Conservation (phyloP, 2,888 invertebrate genomes). For the Caenorhabditis zanzibari region DNA sequence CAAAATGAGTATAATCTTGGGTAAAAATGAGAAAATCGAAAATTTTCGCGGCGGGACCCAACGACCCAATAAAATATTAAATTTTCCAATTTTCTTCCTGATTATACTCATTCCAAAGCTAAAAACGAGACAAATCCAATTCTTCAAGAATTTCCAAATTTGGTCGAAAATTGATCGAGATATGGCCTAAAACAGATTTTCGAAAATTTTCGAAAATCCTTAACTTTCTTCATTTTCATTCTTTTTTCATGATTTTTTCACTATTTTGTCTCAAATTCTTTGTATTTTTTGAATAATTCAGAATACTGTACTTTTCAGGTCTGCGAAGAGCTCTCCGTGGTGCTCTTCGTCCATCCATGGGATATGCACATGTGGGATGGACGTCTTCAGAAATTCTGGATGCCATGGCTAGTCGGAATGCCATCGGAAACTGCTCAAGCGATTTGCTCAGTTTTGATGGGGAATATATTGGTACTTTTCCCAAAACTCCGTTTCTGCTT, state of each 20-base stretch:
- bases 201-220: background rate
- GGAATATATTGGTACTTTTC: constrained; percentile 85
- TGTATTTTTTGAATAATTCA: too few relatives aligned
- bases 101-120: constrained; percentile 8
- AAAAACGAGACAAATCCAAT: background rate
- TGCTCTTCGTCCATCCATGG: constrained; percentile 87
- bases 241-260: too few relatives aligned
- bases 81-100: background rate
- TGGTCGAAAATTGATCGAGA: background rate
- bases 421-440: constrained; percentile 86
- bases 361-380: constrained; percentile 86
- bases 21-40: too few relatives aligned
- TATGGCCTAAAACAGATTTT: background rate
- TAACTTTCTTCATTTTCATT: background rate
- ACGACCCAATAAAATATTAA: background rate
- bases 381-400: constrained; percentile 86
- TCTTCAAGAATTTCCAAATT: background rate
- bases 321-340: constrained; percentile 85
- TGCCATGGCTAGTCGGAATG: constrained; percentile 87
- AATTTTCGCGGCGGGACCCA: background rate
- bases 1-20: constrained; percentile 11
- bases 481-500: constrained; percentile 86
- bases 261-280: too few relatives aligned
- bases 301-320: constrained; percentile 82
- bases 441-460: constrained; percentile 86